Evolutionary conservation across 2,888 invertebrate species (phyloP).

Genomic region (Cataglyphis livida): DNA sequence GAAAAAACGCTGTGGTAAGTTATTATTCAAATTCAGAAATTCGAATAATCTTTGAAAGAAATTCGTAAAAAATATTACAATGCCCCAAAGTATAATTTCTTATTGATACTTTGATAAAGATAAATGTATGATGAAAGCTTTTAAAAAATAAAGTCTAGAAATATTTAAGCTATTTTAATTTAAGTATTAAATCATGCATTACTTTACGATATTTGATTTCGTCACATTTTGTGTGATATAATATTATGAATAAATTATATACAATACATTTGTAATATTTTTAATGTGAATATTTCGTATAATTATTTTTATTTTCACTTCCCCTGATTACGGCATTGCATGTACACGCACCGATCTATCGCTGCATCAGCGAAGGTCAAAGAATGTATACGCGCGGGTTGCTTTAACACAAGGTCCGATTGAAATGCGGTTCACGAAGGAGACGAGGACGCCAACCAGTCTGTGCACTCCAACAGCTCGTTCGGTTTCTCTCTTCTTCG

Average conservation of each 20-base stretch:
- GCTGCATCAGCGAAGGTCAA: conserved; percentile 72
- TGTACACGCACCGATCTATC: conserved; percentile 65
- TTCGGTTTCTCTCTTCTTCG: conserved; percentile 59
- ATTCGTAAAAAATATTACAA: neutral
- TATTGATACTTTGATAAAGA: neutral
- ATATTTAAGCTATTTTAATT: neutral
- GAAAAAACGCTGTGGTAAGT: neutral
- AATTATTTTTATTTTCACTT: neutral
- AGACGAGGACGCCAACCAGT: conserved; percentile 79
- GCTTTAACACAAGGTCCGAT: conserved; percentile 74
- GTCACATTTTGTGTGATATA: neutral
- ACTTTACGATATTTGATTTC: neutral
- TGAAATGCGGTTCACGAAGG: conserved; percentile 76
- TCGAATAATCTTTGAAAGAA: neutral
- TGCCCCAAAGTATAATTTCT: neutral
- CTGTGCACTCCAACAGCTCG: conserved; percentile 64
- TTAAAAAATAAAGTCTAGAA: neutral
- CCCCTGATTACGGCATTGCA: conserved; percentile 61
- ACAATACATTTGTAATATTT: conserved; percentile 2
- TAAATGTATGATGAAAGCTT: neutral
- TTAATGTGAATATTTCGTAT: neutral
- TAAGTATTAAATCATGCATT: neutral
- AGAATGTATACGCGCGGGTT: conserved; percentile 68
- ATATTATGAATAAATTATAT: neutral
- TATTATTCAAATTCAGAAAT: neutral